Conservation (phyloP, 2,113 vertebrate genomes). For the Grantiella picta region DNA sequence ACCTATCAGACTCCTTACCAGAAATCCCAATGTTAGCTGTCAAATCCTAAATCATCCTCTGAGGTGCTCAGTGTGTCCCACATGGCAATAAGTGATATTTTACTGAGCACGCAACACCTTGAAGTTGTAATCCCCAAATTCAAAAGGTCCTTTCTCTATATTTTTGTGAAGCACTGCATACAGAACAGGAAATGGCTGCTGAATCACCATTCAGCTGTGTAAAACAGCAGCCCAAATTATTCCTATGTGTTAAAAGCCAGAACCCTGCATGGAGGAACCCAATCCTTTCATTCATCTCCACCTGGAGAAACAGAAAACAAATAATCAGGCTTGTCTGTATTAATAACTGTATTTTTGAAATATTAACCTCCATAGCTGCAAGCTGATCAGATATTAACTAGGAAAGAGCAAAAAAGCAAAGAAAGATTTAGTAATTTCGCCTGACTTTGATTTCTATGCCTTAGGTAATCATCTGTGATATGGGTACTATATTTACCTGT, state of each 20-base stretch:
- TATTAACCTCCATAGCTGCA: not conserved
- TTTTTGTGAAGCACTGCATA: not conserved
- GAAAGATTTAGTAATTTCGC: not conserved
- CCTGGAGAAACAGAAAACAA: not conserved
- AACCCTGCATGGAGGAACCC: not conserved
- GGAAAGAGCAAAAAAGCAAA: not conserved
- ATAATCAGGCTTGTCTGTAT: not conserved
- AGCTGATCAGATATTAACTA: not conserved
- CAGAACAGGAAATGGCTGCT: not conserved
- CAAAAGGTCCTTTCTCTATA: not conserved
- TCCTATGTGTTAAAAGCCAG: not conserved
- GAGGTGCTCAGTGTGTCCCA: not conserved
- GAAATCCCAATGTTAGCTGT: not conserved
- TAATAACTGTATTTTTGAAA: not conserved
- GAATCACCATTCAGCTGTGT: not conserved
- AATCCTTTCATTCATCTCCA: not conserved
- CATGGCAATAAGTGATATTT: not conserved
- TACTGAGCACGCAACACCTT: not conserved
- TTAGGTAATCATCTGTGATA: not conserved
- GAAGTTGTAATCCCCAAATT: not conserved
- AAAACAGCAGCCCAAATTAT: not conserved
- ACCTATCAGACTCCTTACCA: not conserved
- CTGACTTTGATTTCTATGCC: not conserved
- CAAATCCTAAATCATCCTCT: not conserved
- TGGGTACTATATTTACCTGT: not conserved